Evolutionary conservation across 1,140 invertebrate genomes (phyloP).

Genomic region (Nomia melanderi): DNA sequence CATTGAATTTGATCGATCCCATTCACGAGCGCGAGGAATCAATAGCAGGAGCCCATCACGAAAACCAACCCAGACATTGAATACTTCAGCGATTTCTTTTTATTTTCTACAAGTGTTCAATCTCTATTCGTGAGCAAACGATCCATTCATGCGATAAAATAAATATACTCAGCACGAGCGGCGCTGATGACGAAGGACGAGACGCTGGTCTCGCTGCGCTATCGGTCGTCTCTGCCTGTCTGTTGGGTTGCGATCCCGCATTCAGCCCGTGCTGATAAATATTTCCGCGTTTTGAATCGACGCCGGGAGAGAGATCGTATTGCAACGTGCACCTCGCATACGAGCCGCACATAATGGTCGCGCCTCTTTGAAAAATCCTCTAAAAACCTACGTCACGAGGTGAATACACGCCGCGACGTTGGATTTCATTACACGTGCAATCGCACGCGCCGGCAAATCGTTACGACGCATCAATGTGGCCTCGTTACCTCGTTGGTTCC

Average conservation of each 20-base stretch:
- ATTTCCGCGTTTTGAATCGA: conserved; percentile 47
- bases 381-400: conserved; percentile 20
- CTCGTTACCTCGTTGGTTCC: conserved; percentile 28
- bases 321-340: conserved; percentile 9
- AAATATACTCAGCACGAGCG: conserved; percentile 21
- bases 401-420: conserved; percentile 1
- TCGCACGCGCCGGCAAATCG: conserved; percentile 13
- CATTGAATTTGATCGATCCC: too few relatives aligned
- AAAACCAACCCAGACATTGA: conserved; percentile 6
- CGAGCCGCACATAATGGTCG: conserved; percentile 25
- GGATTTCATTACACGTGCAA: conserved; percentile 49
- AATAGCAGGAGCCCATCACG: too few relatives aligned
- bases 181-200: conserved; percentile 21
- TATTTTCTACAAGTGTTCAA: conserved; percentile 28
- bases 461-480: conserved; percentile 34
- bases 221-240: conserved; percentile 6
- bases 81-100: conserved; percentile 7
- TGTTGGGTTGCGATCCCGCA: background rate
- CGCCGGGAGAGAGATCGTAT: conserved; percentile 17
- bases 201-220: background rate
- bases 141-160: conserved; percentile 47
- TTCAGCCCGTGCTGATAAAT: conserved; percentile 35
- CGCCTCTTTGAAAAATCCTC: conserved; percentile 37
- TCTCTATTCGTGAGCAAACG: conserved; percentile 39
- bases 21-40: too few relatives aligned